These are phyloP conservation scores for Meteorus cinctellus DNA, from an alignment of 2,888 invertebrate genomes.

Conservation along the genomic window DNA sequence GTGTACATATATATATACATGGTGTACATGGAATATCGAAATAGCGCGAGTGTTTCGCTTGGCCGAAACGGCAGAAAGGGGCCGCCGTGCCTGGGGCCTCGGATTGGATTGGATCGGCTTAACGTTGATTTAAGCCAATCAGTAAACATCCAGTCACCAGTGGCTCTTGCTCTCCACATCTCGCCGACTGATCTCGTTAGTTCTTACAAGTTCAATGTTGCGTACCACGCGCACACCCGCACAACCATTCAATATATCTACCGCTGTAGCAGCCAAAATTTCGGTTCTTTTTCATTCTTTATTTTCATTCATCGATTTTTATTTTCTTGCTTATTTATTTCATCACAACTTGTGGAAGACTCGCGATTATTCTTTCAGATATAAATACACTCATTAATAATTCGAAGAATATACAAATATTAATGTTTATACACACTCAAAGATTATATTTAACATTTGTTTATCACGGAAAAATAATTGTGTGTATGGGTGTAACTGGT, in stretches of 20 bases:
- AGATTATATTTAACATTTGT: neutral
- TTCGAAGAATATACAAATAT: conserved; percentile 6
- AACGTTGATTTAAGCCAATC: conserved; percentile 73
- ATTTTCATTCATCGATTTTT: conserved; percentile 28
- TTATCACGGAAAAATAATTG: neutral
- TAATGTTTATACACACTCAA: conserved; percentile 23
- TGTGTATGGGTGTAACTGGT: conserved; percentile 4
- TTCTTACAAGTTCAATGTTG: conserved; percentile 70
- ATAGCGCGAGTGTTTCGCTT: conserved; percentile 43
- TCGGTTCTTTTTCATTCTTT: conserved; percentile 39
- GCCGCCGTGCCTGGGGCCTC: conserved; percentile 58
- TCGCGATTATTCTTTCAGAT: neutral
- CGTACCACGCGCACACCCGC: conserved; percentile 57
- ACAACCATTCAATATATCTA: conserved; percentile 43
- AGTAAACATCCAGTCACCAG: conserved; percentile 69
- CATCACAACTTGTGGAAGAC: neutral
- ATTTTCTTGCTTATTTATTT: neutral
- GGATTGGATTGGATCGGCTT: conserved; percentile 71
- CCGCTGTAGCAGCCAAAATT: conserved; percentile 21
- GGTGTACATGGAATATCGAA: conserved; percentile 27
- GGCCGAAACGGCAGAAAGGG: conserved; percentile 59
- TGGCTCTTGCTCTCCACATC: conserved; percentile 57
- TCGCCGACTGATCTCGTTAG: conserved; percentile 71
- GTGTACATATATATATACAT: conserved; percentile 29
- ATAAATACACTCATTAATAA: neutral